These are phyloP conservation scores for Labeo calbasu DNA, from an alignment of 2,797 vertebrate species.

Conservation along the genomic window DNA sequence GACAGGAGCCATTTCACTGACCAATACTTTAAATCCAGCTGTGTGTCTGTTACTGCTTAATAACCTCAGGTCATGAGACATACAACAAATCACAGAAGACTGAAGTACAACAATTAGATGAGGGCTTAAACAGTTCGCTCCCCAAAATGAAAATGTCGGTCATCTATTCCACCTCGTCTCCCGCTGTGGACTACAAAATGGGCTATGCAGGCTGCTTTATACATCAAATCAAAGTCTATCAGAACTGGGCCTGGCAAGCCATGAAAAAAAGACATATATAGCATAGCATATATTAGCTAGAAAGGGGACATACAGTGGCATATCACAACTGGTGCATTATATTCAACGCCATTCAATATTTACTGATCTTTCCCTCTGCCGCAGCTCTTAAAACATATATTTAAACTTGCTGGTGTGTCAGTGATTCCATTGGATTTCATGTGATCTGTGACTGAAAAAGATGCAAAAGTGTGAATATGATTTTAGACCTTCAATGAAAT, in stretches of 20 bases:
- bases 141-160: not conserved
- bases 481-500: too few species aligned
- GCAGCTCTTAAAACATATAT: not conserved
- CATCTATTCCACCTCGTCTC: not conserved
- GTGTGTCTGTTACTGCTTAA: not conserved
- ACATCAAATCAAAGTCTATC: not conserved
- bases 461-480: not conserved
- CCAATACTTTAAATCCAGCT: conserved; percentile 6
- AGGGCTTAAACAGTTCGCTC: not conserved
- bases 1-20: not conserved
- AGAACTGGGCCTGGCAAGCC: not conserved
- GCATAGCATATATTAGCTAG: not conserved
- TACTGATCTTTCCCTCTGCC: not conserved
- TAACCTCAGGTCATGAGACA: not conserved
- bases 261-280: not conserved
- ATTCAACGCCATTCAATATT: not conserved
- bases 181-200: not conserved
- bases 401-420: not conserved
- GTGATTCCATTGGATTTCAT: not conserved
- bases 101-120: not conserved
- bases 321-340: not conserved
- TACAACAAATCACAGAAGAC: not conserved
- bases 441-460: not conserved
- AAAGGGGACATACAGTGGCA: not conserved
- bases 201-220: too few species aligned